phyloP scores from a whole-genome alignment of 1,140 invertebrate genomes.

The Pseudomyrmex flavicornis region DNA sequence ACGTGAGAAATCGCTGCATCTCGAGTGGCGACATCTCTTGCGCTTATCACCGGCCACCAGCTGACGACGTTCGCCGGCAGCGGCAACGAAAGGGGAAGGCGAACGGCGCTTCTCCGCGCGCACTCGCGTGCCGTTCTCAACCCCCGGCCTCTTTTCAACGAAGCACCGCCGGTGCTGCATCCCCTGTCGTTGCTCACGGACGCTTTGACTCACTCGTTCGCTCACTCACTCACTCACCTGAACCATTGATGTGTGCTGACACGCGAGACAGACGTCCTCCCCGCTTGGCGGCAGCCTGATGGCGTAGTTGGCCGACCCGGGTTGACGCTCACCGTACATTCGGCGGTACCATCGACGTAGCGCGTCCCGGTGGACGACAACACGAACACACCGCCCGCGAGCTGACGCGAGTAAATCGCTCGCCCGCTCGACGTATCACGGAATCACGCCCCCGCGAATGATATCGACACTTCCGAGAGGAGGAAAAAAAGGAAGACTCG shows the following conservation, averaged over 20 bases:
- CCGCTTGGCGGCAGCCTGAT: slow-evolving; percentile 66
- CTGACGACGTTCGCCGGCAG: slow-evolving; percentile 30
- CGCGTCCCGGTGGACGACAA: slow-evolving; percentile 35
- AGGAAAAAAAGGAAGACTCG: slow-evolving; percentile 2
- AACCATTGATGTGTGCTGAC: slow-evolving; percentile 81
- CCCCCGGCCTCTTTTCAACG: neutral
- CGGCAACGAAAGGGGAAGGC: slow-evolving; percentile 17
- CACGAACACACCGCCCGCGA: slow-evolving; percentile 69
- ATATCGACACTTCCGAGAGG: slow-evolving; percentile 23
- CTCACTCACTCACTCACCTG: slow-evolving; percentile 74
- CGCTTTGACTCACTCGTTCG: no score
- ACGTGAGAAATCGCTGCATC: slow-evolving; percentile 5
- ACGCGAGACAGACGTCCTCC: slow-evolving; percentile 71
- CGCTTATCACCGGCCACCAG: slow-evolving; percentile 18
- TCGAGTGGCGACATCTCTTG: slow-evolving; percentile 66
- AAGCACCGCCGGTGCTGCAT: neutral
- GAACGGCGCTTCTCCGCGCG: neutral
- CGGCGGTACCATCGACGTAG: slow-evolving; percentile 24
- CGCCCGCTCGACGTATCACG: neutral
- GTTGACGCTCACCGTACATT: slow-evolving; percentile 75
- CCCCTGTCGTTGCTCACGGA: neutral
- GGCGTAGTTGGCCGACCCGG: slow-evolving; percentile 71
- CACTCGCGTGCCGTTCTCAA: neutral
- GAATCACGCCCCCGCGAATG: slow-evolving; percentile 21
- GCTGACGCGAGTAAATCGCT: slow-evolving; percentile 25